A percentile compares a stretch with the other conserved stretches of the same genome.
These are phyloP conservation scores for Musca domestica DNA, from an alignment of 1,140 invertebrate species.

Conservation along the genomic window DNA sequence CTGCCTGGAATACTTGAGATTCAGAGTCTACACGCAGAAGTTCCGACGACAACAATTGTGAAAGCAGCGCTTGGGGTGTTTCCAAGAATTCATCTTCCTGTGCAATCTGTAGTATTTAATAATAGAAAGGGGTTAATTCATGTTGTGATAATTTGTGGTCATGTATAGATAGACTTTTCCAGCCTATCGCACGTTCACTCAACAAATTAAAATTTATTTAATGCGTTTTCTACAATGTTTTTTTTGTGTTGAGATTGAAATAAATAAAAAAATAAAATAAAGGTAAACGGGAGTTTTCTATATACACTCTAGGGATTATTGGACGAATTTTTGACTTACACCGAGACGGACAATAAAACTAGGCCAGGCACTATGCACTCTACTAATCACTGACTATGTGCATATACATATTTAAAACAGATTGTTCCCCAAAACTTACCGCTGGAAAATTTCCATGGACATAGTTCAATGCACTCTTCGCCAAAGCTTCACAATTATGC, in stretches of 20 bases:
- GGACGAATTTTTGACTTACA: too few relatives aligned
- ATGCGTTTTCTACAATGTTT: background rate
- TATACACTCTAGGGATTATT: background rate
- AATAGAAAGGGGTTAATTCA: too few relatives aligned
- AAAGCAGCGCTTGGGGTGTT: constrained; percentile 76
- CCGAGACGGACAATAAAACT: too few relatives aligned
- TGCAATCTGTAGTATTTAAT: constrained; percentile 53
- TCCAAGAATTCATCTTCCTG: constrained; percentile 89
- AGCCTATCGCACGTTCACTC: too few relatives aligned
- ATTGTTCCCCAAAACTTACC: too few relatives aligned
- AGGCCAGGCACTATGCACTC: too few relatives aligned
- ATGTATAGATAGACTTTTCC: too few relatives aligned
- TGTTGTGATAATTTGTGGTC: too few relatives aligned
- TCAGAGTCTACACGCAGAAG: constrained; percentile 87
- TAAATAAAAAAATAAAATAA: background rate
- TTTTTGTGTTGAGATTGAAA: too few relatives aligned
- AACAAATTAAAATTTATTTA: too few relatives aligned
- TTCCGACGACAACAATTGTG: constrained; percentile 81
- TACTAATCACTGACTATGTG: too few relatives aligned
- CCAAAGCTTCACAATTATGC: constrained; percentile 81
- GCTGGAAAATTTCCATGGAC: constrained; percentile 87
- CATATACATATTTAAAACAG: too few relatives aligned
- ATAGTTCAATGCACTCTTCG: constrained; percentile 77
- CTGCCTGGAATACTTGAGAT: constrained; percentile 88
- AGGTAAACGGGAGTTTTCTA: background rate